A percentile compares a stretch with the other conserved stretches of the same genome.
These are phyloP conservation scores for Podilymbus podiceps DNA, from an alignment of 2,113 vertebrate genomes.

Conservation along the genomic window DNA sequence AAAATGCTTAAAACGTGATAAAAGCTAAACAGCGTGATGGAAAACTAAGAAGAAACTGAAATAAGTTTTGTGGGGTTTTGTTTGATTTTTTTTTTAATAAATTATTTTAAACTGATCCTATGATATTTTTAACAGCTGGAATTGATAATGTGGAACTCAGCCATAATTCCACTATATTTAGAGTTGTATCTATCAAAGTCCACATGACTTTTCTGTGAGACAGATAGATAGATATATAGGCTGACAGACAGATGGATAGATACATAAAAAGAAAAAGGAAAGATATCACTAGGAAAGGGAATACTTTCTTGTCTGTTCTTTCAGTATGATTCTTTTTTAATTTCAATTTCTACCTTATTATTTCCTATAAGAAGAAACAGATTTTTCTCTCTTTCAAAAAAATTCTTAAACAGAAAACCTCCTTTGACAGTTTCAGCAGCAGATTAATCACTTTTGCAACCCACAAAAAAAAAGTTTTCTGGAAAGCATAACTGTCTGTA, in stretches of 20 bases:
- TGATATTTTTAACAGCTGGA: conserved; percentile 38
- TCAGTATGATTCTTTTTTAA: not conserved
- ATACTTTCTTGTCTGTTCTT: conserved; percentile 36
- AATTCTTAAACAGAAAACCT: conserved; percentile 70
- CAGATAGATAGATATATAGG: not conserved
- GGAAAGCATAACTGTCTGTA: conserved; percentile 79
- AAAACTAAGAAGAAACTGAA: conserved; percentile 3
- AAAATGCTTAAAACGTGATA: not conserved
- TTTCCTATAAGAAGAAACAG: conserved; percentile 66
- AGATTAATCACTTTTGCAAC: conserved; percentile 76
- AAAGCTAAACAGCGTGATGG: not conserved
- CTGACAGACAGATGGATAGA: conserved; percentile 34
- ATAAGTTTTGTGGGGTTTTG: too few species aligned
- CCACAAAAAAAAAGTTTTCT: conserved; percentile 76
- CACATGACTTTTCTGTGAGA: not conserved
- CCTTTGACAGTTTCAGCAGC: conserved; percentile 70
- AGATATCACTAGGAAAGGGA: conserved; percentile 35
- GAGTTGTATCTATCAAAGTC: not conserved
- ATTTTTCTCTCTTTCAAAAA: conserved; percentile 47
- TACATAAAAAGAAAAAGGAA: conserved; percentile 32
- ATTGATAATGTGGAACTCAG: not conserved
- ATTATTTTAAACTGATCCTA: not conserved
- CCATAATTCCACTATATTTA: conserved; percentile 21
- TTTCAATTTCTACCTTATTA: conserved; percentile 38
- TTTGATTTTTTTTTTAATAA: too few species aligned